Conservation (phyloP, 2,797 vertebrate genomes). For the Sardinella longiceps region DNA sequence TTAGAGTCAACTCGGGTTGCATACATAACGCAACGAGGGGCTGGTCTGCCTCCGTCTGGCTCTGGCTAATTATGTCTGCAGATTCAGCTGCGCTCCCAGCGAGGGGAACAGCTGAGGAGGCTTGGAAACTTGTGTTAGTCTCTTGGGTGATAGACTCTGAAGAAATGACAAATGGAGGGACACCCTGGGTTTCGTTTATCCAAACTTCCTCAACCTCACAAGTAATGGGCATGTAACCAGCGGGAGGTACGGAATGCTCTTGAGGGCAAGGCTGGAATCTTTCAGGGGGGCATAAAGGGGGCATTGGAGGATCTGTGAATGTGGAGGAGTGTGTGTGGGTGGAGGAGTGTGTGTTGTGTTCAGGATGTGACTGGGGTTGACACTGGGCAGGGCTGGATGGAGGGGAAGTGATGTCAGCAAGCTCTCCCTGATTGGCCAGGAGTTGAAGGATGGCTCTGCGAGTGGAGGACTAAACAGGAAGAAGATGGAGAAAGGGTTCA, state of each 20-base stretch:
- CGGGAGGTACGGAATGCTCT: neutral
- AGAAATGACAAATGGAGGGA: neutral
- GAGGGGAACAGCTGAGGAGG: neutral
- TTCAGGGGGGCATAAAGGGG: neutral
- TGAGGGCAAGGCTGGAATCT: neutral
- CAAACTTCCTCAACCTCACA: neutral
- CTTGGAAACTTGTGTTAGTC: neutral
- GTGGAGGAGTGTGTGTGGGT: slow-evolving; percentile 30
- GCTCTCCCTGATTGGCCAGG: slow-evolving; percentile 55
- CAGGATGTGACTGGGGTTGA: neutral
- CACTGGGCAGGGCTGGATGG: neutral
- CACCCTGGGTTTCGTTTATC: neutral
- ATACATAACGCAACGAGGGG: neutral
- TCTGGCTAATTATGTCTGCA: neutral
- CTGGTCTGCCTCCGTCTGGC: neutral
- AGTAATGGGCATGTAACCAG: neutral
- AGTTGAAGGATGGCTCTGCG: slow-evolving; percentile 52
- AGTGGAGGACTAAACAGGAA: slow-evolving; percentile 51
- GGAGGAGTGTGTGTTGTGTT: slow-evolving; percentile 12
- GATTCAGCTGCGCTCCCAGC: neutral
- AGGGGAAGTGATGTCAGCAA: slow-evolving; percentile 48
- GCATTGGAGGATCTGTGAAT: neutral
- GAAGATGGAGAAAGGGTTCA: slow-evolving; percentile 33
- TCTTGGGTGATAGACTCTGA: neutral
- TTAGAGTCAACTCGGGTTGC: neutral